Percentiles rank a stretch among this genome's conserved stretches.
phyloP scores from a whole-genome alignment of 2,113 vertebrate species.

The Ariopsis seemanni region DNA sequence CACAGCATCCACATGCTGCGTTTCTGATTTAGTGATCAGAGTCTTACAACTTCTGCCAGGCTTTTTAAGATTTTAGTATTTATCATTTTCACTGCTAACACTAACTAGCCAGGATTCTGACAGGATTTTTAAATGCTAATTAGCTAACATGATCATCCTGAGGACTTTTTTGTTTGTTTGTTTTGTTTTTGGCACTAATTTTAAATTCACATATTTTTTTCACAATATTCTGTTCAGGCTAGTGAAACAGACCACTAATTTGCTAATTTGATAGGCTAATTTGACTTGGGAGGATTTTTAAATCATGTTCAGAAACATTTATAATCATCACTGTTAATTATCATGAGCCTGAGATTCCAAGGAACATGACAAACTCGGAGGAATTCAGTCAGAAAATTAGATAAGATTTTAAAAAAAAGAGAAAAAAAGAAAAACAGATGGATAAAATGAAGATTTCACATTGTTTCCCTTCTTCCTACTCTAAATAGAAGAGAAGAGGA shows the following conservation, averaged over 20 bases:
- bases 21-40: too few species aligned
- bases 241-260: background rate
- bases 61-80: too few species aligned
- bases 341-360: background rate
- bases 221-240: background rate
- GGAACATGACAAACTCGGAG: background rate
- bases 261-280: background rate
- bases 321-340: background rate
- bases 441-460: background rate
- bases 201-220: background rate
- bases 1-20: too few species aligned
- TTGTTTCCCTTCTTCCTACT: background rate
- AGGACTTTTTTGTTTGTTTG: too few species aligned
- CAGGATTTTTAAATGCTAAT: background rate
- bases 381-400: background rate
- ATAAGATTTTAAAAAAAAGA: background rate
- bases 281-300: background rate
- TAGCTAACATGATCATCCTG: background rate
- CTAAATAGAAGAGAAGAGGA: slow-evolving; percentile 11
- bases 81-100: too few species aligned
- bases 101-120: background rate
- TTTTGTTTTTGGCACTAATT: too few species aligned
- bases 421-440: background rate
- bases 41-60: too few species aligned
- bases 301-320: background rate